Conservation (phyloP, 2,113 vertebrate genomes). For the Ifrita kowaldi region DNA sequence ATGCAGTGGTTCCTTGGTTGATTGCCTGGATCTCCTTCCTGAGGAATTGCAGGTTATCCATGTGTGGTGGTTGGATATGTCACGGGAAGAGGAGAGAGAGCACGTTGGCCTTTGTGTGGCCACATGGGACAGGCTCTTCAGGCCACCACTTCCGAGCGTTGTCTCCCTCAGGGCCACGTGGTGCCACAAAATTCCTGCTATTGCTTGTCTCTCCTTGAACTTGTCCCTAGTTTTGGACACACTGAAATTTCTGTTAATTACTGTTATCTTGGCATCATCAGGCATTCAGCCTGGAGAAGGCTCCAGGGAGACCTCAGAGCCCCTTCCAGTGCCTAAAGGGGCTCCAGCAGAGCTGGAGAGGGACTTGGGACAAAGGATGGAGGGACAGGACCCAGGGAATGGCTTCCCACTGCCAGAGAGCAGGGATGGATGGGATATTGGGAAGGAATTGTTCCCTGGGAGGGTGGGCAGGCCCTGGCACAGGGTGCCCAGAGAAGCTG, state of each 20-base stretch:
- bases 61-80: rapidly evolving
- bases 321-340: not conserved
- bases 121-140: not conserved
- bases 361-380: rapidly evolving
- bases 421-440: not conserved
- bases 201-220: not conserved
- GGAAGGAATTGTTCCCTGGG: not conserved
- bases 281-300: not conserved
- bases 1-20: not conserved
- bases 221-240: not conserved
- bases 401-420: not conserved
- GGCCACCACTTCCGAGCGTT: not conserved
- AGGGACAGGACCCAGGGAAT: not conserved
- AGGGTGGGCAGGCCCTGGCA: not conserved
- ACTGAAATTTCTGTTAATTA: not conserved
- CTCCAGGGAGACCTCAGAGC: not conserved
- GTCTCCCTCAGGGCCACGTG: not conserved
- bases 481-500: not conserved
- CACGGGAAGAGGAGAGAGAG: not conserved
- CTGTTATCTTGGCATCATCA: not conserved
- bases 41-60: not conserved
- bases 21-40: not conserved
- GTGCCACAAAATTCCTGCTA: not conserved
- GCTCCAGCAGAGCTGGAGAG: not conserved
- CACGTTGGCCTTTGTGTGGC: not conserved